These are phyloP conservation scores for Apodemia mormo DNA, from an alignment of 2,888 invertebrate species.

Conservation along the genomic window DNA sequence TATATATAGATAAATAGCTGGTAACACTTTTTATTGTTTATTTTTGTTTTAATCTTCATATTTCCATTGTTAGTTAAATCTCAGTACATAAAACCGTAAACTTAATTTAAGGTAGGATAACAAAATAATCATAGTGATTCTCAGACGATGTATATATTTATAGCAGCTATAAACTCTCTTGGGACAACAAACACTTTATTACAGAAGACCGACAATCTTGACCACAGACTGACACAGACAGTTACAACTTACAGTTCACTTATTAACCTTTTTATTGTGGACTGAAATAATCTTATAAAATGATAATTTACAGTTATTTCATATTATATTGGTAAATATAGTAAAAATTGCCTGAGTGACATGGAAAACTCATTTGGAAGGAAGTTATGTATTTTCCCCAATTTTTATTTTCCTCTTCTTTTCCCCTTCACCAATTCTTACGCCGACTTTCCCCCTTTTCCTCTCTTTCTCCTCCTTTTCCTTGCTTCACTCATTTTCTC, in stretches of 20 bases:
- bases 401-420: too few species aligned
- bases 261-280: too few species aligned
- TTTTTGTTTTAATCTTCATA: neutral
- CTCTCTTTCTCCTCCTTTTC: too few species aligned
- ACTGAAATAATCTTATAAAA: too few species aligned
- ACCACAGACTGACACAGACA: neutral
- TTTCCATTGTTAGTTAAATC: neutral
- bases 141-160: neutral
- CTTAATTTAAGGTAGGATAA: neutral
- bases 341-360: too few species aligned
- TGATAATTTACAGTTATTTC: too few species aligned
- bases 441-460: too few species aligned
- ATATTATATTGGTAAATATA: too few species aligned
- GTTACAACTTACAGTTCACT: neutral
- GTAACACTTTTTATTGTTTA: neutral
- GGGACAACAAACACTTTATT: slow-evolving; percentile 5
- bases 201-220: slow-evolving; percentile 1
- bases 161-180: slow-evolving; percentile 1
- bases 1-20: neutral
- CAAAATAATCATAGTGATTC: neutral
- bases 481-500: too few species aligned
- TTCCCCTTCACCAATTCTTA: too few species aligned
- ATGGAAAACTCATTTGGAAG: too few species aligned
- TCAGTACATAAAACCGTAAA: neutral
- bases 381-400: too few species aligned